These are phyloP conservation scores for Agelaius tricolor DNA, from an alignment of 2,113 vertebrate species.

Conservation along the genomic window DNA sequence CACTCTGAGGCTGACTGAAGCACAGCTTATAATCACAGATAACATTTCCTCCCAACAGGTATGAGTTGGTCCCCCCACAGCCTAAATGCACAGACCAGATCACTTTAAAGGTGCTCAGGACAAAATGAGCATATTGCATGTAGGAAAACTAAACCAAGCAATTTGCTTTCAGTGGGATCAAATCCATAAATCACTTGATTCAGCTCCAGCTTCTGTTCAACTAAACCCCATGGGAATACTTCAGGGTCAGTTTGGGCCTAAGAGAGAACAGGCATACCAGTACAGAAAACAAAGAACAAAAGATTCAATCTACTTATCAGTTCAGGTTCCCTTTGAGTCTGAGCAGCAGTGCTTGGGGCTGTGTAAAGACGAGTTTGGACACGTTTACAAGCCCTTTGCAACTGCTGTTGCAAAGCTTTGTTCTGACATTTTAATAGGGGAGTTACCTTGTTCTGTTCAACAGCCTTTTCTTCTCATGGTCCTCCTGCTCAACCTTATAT, in stretches of 20 bases:
- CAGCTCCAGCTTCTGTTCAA: background rate
- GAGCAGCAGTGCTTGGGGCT: background rate
- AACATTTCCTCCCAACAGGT: background rate
- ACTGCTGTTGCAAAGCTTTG: background rate
- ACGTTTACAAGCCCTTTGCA: background rate
- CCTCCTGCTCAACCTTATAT: background rate
- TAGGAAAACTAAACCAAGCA: background rate
- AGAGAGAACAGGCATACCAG: background rate
- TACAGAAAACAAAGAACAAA: slow-evolving; percentile 3
- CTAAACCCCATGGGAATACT: background rate
- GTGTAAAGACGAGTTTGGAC: background rate
- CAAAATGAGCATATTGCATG: background rate
- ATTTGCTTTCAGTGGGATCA: background rate
- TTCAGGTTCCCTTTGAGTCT: slow-evolving; percentile 26
- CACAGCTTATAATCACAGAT: background rate
- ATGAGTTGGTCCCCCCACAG: background rate
- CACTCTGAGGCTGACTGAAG: background rate
- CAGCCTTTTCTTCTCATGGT: slow-evolving; percentile 6
- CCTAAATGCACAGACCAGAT: background rate
- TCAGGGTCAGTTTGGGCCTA: background rate
- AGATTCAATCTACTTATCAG: background rate
- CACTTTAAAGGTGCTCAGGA: background rate
- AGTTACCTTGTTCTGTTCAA: slow-evolving; percentile 10
- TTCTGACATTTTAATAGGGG: slow-evolving; percentile 29
- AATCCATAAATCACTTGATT: background rate